Evolutionary conservation across 2,113 vertebrate genomes (phyloP).

Genomic region (Semnornis frantzii): DNA sequence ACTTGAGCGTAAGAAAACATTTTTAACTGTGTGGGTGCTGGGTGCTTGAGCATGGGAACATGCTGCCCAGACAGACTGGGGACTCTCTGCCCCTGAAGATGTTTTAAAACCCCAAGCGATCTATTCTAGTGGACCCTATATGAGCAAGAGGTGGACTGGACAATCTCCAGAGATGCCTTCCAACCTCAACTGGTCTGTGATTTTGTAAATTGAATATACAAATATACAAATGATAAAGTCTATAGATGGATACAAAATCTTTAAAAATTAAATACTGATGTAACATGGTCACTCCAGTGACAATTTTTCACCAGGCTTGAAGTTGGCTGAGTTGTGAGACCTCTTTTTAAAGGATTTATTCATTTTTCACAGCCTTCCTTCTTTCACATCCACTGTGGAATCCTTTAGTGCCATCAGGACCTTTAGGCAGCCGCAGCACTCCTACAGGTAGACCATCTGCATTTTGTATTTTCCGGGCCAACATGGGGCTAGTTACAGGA

Average conservation of each 20-base stretch:
- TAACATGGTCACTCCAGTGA: conserved; percentile 60
- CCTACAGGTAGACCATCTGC: conserved; percentile 88
- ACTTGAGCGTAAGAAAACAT: not conserved
- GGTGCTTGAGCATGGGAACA: not conserved
- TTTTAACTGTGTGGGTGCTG: not conserved
- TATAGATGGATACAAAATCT: conserved; percentile 54
- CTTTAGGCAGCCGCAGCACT: conserved; percentile 88
- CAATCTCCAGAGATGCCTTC: not conserved
- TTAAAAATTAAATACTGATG: conserved; percentile 65
- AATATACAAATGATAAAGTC: conserved; percentile 32
- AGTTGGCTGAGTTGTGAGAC: not conserved
- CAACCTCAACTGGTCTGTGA: not conserved
- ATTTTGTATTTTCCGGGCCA: conserved; percentile 87
- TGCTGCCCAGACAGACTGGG: not conserved
- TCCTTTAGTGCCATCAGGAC: conserved; percentile 91
- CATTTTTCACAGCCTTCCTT: conserved; percentile 57
- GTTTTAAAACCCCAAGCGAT: not conserved
- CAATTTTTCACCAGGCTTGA: not conserved
- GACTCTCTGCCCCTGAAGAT: not conserved
- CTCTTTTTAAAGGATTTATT: not conserved
- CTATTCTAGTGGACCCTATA: not conserved
- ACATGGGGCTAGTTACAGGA: conserved; percentile 86
- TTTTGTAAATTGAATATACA: not conserved
- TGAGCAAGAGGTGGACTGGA: not conserved
- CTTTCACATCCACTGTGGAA: conserved; percentile 84